A percentile compares a stretch with the other conserved stretches of the same genome.
Evolutionary conservation across 2,797 vertebrate genomes (phyloP).

Genomic region (Morus bassanus): DNA sequence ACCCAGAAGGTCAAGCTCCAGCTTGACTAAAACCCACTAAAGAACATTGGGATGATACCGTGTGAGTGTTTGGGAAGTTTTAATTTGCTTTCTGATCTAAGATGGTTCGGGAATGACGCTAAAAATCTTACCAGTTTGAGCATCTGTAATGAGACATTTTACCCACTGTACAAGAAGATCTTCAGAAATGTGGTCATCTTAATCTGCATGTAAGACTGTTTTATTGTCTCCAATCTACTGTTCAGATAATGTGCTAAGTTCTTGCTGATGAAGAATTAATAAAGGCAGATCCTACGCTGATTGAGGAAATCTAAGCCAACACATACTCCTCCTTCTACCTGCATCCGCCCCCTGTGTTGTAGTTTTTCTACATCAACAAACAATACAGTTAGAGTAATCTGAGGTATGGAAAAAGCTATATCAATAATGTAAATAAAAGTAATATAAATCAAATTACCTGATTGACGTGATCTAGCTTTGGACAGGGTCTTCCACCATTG

Average conservation of each 20-base stretch:
- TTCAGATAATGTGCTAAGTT: not conserved
- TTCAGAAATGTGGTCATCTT: not conserved
- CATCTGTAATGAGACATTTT: not conserved
- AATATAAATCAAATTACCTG: slow-evolving; percentile 81
- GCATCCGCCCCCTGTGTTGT: not conserved
- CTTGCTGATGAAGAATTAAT: not conserved
- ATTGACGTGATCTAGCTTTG: slow-evolving; percentile 95
- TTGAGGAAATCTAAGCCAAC: not conserved
- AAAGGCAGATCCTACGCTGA: not conserved
- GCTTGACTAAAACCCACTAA: not conserved
- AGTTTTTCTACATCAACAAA: not conserved
- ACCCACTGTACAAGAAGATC: not conserved
- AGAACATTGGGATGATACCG: not conserved
- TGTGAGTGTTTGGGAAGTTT: not conserved
- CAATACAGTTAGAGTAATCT: not conserved
- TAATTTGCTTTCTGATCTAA: not conserved
- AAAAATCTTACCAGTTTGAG: not conserved
- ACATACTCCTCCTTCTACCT: not conserved
- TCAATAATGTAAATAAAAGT: not conserved
- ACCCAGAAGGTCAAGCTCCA: not conserved
- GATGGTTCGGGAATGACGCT: not conserved
- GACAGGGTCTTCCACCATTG: slow-evolving; percentile 94
- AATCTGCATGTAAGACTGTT: not conserved
- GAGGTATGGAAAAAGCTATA: not conserved
- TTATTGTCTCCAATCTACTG: not conserved